A percentile compares a stretch with the other conserved stretches of the same genome.
phyloP scores from a whole-genome alignment of 2,888 invertebrate species.

The Acrobasis repandana region DNA sequence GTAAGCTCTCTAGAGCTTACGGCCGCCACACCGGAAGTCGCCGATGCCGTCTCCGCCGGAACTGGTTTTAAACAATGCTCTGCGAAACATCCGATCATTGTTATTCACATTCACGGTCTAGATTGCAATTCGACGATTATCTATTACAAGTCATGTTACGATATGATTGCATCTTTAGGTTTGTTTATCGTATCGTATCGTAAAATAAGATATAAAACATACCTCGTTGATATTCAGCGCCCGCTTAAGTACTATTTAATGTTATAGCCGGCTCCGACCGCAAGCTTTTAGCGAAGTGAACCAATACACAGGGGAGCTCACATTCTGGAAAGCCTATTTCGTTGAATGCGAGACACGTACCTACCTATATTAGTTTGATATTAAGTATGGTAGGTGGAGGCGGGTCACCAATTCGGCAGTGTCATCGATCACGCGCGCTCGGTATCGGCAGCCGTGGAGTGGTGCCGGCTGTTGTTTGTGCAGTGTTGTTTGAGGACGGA shows the following conservation, averaged over 20 bases:
- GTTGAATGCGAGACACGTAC: conserved; percentile 4
- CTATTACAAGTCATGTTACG: background rate
- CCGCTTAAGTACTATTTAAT: conserved; percentile 14
- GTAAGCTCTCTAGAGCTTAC: background rate
- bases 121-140: background rate
- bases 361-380: conserved; percentile 12
- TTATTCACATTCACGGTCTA: background rate
- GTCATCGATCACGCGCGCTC: conserved; percentile 21
- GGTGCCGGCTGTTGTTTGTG: background rate
- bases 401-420: conserved; percentile 24
- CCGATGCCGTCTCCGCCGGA: conserved; percentile 7
- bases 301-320: conserved; percentile 21
- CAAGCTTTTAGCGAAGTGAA: conserved; percentile 20
- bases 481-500: conserved; percentile 23
- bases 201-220: conserved; percentile 19
- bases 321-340: conserved; percentile 20
- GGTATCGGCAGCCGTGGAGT: background rate
- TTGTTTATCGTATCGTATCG: conserved; percentile 1
- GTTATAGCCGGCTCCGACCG: conserved; percentile 11
- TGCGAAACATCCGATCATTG: background rate
- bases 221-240: conserved; percentile 16
- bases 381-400: conserved; percentile 14
- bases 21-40: conserved; percentile 5
- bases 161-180: conserved; percentile 4
- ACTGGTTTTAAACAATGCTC: background rate